phyloP scores from a whole-genome alignment of 1,140 invertebrate species.

The Phymastichus coffea region DNA sequence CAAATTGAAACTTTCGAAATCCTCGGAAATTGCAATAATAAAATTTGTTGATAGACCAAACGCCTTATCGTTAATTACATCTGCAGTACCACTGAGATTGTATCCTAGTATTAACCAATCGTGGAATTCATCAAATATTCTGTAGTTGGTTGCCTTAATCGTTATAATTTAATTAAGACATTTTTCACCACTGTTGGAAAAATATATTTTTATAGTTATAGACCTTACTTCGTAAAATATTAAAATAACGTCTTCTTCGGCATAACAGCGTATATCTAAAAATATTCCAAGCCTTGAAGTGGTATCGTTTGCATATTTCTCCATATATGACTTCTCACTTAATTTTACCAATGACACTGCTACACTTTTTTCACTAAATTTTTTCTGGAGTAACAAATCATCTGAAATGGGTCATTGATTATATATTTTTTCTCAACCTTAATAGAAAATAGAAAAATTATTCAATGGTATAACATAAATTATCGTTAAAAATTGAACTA shows the following conservation, averaged over 20 bases:
- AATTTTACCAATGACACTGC: background rate
- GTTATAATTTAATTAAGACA: background rate
- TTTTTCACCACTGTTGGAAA: background rate
- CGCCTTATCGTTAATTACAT: background rate
- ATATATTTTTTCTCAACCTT: too few species aligned
- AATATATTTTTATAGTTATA: background rate
- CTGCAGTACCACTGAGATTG: background rate
- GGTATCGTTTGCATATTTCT: background rate
- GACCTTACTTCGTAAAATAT: background rate
- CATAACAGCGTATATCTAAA: slow-evolving; percentile 12
- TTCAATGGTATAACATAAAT: too few species aligned
- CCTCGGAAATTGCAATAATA: background rate
- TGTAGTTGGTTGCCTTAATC: background rate
- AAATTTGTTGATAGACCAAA: slow-evolving; percentile 5
- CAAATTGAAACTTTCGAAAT: background rate
- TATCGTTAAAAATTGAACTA: background rate
- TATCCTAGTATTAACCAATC: background rate
- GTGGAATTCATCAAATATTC: background rate
- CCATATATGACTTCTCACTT: background rate
- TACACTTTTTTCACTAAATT: background rate
- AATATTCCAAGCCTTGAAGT: slow-evolving; percentile 14
- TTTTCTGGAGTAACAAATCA: slow-evolving; percentile 3
- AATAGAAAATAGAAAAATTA: too few species aligned
- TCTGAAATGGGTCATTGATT: too few species aligned
- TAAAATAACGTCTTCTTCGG: background rate